Base-by-base conservation (phyloP, 2,888 invertebrate genomes). In the Acanthoscelides obtectus region DNA sequence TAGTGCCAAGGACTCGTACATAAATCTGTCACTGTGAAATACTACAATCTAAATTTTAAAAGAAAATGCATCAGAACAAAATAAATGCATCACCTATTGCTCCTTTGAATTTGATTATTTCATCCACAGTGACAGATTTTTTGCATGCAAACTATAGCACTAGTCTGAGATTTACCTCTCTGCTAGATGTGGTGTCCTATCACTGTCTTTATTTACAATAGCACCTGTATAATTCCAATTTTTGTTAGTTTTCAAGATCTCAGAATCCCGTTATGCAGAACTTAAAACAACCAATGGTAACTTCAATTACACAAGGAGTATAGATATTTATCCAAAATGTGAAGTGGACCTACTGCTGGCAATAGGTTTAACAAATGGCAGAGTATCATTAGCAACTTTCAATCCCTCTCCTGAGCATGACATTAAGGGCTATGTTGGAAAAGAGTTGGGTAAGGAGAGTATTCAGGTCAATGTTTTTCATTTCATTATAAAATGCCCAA, bases 291-390 rank as follows among this genome's bases (percentile, higher is more conserved):
- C 92, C 0, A 93, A 93, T 81, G 90, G 91, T 22, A 91, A 88
- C 80, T 89, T 94, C 86, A 88, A 94, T 82, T 91, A 94, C 80
- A 92, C 96, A 8, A 94, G 95, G 79, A 96, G 96, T 83, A 89
- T 96, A 45, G 95, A 96, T 79, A 92, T 97, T 82, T 94, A 94
- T 79, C 95, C 95, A 22, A 89, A 91, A 70, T 88, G 90, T 45
- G 92, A 92, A 70, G 89, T 90, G 0, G 95, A 95, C 79, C 90
- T 95, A 65, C 87, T 97, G 67, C 86, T 98, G 64, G 97, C 97
- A 0, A 89, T 97, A 6, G 98, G 97, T 0, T 91, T 96, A 81
- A 91, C 93, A 0, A 96, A 93, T 87, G 97, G 98, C n/a, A 92
- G 93, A 86, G 92, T 98, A 64, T 88, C 92, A 0, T 87, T 98